Percentiles rank a stretch among this genome's conserved stretches.
phyloP scores from a whole-genome alignment of 2,888 invertebrate species.

The Exephanes ischioxanthus region DNA sequence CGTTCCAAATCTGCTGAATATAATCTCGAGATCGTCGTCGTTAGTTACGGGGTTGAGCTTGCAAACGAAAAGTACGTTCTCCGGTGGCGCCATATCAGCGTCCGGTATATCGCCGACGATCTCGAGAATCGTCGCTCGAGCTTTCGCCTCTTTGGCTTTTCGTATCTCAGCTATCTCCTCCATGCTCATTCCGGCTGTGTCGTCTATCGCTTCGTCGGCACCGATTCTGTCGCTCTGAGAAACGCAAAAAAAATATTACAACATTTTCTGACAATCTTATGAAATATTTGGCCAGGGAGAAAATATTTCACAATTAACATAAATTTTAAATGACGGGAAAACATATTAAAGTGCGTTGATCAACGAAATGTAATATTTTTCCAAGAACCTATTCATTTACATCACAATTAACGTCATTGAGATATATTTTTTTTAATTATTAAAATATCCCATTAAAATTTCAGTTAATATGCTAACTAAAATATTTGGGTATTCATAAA shows the following conservation, averaged over 20 bases:
- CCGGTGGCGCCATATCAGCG: conserved; percentile 98
- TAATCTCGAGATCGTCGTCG: conserved; percentile 98
- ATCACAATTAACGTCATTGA: too few species aligned
- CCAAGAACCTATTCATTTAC: too few species aligned
- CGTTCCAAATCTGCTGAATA: conserved; percentile 98
- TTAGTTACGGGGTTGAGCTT: conserved; percentile 99
- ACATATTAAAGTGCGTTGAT: too few species aligned
- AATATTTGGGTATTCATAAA: neutral
- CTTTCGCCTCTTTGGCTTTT: conserved; percentile 96
- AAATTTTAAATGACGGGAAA: conserved; percentile 7
- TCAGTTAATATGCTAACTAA: neutral
- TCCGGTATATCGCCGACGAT: conserved; percentile 99
- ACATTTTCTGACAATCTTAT: too few species aligned
- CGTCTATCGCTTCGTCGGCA: conserved; percentile 97
- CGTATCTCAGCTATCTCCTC: conserved; percentile 95
- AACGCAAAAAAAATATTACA: neutral
- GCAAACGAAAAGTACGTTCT: conserved; percentile 99
- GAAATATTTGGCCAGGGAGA: too few species aligned
- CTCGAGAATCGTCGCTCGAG: conserved; percentile 98
- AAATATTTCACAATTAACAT: conserved; percentile 19
- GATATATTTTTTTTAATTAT: neutral
- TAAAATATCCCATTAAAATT: neutral
- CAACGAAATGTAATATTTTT: too few species aligned
- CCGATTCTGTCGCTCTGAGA: conserved; percentile 93
- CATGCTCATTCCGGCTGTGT: conserved; percentile 93